Evolutionary conservation across 2,888 invertebrate species (phyloP), one percentile per base, ranked within the genome.

Genomic region (Gandaritis pyraliata): DNA sequence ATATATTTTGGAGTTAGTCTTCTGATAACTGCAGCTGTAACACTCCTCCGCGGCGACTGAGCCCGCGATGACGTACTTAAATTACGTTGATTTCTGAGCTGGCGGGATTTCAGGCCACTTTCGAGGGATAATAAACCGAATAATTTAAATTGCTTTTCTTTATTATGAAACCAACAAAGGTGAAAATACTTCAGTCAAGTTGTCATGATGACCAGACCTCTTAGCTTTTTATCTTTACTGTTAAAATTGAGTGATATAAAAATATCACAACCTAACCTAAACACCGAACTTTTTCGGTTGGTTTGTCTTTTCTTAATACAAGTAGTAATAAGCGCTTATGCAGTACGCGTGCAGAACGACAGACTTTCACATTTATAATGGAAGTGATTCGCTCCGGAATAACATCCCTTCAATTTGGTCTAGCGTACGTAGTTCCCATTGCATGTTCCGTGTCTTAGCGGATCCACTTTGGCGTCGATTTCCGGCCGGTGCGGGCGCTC

Each of bases 401-500:
- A 49, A 53, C 56, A 59, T 60, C 59, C 41, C 39, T 48, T 56
- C 59, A 53, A 52, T 56, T 48, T 16, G 15, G 51, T 56, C 53
- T 62, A 56, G 51, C 46, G 2, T 51, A 41, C 36, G 45, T 23
- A 47, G 29, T 47, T 68, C 36, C 60, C 57, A 36, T 59, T 56
- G 55, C 65, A 67, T 66, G 69, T 72, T 66, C 71, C 68, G 57
- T 57, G 70, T 70, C 74, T 76, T 68, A 57, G 62, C 70, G 75
- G 72, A 78, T 70, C 72, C 72, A 77, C 74, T 76, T 69, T 68
- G 76, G 75, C 74, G 77, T 81, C 83, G 82, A 88, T 86, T 83
- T 88, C 87, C 88, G 86, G 83, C 71, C 71, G 72, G 74, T 61
- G 67, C 73, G 73, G 70, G 65, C 69, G 72, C 72, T 69, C 85